phyloP scores from a whole-genome alignment of 2,888 invertebrate species.

The Iphiclides podalirius region DNA sequence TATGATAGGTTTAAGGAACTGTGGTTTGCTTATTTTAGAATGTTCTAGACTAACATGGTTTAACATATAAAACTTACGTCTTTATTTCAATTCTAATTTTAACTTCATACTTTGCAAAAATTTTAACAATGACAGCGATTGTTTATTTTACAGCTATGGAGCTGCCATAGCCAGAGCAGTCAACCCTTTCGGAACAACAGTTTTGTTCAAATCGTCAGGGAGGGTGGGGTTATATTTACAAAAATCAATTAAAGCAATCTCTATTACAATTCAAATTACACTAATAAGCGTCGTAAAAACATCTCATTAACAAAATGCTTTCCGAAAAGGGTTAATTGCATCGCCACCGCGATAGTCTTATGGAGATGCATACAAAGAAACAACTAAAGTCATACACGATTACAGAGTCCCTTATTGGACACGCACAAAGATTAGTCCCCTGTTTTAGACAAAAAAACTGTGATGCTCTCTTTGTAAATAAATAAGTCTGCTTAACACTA shows the following conservation, averaged over 20 bases:
- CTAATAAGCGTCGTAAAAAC: constrained; percentile 60
- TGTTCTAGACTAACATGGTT: constrained; percentile 25
- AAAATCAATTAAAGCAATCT: constrained; percentile 30
- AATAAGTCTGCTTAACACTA: constrained; percentile 77
- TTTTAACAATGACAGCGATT: constrained; percentile 22
- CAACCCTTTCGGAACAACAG: constrained; percentile 37
- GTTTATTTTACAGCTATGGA: constrained; percentile 28
- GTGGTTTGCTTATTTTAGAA: constrained; percentile 15
- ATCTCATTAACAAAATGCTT: constrained; percentile 50
- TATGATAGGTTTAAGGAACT: constrained; percentile 12
- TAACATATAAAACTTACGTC: constrained; percentile 23
- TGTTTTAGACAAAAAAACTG: constrained; percentile 43
- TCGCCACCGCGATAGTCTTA: constrained; percentile 32
- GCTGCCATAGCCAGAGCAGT: constrained; percentile 34
- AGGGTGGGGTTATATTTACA: constrained; percentile 36
- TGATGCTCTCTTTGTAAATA: constrained; percentile 68
- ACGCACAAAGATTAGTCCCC: constrained; percentile 28
- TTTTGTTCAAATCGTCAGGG: constrained; percentile 28
- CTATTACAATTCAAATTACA: constrained; percentile 46
- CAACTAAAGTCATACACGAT: constrained; percentile 3
- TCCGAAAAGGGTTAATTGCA: constrained; percentile 38
- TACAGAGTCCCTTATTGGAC: constrained; percentile 1
- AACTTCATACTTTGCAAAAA: constrained; percentile 23
- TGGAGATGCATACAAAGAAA: not conserved
- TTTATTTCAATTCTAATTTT: constrained; percentile 18